A percentile compares a stretch with the other conserved stretches of the same genome.
These are phyloP conservation scores for Rotaria magnacalcarata DNA, from an alignment of 2,888 invertebrate genomes.

Conservation along the genomic window DNA sequence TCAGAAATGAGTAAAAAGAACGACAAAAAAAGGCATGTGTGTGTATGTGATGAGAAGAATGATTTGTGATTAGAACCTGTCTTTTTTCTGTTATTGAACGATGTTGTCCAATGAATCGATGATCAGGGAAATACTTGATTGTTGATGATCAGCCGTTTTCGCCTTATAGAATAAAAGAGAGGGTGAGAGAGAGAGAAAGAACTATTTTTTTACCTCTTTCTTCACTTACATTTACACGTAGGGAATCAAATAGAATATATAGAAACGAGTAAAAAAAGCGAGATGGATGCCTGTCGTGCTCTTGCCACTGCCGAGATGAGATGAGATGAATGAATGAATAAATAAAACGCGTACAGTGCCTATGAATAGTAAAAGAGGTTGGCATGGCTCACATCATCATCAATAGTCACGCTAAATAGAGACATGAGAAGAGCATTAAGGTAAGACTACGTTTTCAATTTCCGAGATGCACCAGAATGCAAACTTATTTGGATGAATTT, in stretches of 20 bases:
- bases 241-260: slow-evolving; percentile 3
- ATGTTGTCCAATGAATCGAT: slow-evolving; percentile 18
- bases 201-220: neutral
- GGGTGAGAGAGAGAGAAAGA: neutral
- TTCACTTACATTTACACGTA: neutral
- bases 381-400: neutral
- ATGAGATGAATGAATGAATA: slow-evolving; percentile 17
- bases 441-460: neutral
- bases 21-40: neutral
- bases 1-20: neutral
- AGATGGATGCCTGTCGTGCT: slow-evolving; percentile 17
- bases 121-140: neutral
- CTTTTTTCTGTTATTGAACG: neutral
- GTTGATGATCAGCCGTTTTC: neutral
- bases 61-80: slow-evolving; percentile 26
- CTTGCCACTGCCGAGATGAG: slow-evolving; percentile 4
- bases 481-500: neutral
- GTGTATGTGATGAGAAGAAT: neutral
- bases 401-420: neutral
- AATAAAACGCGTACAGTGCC: neutral
- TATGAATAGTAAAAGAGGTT: slow-evolving; percentile 6
- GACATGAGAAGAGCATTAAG: neutral
- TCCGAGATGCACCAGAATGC: neutral
- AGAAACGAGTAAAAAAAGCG: slow-evolving; percentile 12
- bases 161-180: neutral